Conservation (phyloP, 2,113 vertebrate species). For the Oncorhynchus keta region DNA sequence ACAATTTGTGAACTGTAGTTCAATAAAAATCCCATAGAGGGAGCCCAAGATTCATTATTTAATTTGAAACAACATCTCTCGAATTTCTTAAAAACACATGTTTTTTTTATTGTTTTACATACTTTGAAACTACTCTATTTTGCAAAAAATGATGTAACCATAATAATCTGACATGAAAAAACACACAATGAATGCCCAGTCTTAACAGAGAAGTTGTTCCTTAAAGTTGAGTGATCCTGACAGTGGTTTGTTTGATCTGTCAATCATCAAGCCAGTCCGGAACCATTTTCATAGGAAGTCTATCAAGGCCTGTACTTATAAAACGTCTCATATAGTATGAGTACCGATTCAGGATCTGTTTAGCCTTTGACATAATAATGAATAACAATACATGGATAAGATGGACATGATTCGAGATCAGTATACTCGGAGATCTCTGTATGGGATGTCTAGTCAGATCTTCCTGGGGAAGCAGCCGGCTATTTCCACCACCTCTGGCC, state of each 20-base stretch:
- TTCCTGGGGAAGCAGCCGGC: slow-evolving; percentile 79
- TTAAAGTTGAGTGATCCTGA: background rate
- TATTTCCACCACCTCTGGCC: slow-evolving; percentile 81
- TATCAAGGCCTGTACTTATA: background rate
- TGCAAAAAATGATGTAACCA: background rate
- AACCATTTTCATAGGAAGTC: background rate
- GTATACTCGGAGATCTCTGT: slow-evolving; percentile 9
- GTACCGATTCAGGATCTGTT: too few species aligned
- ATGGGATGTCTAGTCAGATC: slow-evolving; percentile 3
- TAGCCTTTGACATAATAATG: too few species aligned
- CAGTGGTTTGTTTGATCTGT: background rate
- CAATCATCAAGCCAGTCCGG: background rate
- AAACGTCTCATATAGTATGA: too few species aligned
- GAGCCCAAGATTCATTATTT: background rate
- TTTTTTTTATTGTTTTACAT: background rate
- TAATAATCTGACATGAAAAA: background rate
- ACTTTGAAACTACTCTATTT: background rate
- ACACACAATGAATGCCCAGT: background rate
- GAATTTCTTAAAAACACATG: too few species aligned
- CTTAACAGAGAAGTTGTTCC: too few species aligned
- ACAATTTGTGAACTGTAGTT: background rate
- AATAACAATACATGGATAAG: too few species aligned
- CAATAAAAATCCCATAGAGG: background rate
- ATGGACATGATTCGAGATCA: too few species aligned
- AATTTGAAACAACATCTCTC: background rate